Evolutionary conservation across 1,140 invertebrate species (phyloP).

Genomic region (Tribolium madens): DNA sequence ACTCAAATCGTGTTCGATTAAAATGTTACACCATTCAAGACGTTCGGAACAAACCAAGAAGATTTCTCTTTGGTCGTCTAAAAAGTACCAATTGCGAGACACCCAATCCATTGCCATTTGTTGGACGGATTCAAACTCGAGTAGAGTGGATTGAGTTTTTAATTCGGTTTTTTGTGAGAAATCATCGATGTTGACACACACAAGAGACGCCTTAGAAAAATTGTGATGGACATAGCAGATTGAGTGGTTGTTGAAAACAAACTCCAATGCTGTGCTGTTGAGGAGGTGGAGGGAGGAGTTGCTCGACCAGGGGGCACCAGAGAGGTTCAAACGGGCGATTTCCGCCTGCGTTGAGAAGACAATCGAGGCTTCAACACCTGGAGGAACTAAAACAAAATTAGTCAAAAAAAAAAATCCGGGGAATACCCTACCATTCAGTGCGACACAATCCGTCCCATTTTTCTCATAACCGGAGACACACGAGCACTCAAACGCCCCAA

Average conservation of each 20-base stretch:
- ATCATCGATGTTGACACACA: slow-evolving; percentile 74
- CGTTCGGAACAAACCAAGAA: slow-evolving; percentile 78
- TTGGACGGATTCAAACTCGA: slow-evolving; percentile 72
- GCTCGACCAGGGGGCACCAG: slow-evolving; percentile 67
- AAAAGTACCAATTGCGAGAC: slow-evolving; percentile 86
- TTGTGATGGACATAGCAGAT: slow-evolving; percentile 78
- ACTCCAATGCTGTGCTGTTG: slow-evolving; percentile 68
- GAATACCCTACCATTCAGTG: slow-evolving; percentile 83
- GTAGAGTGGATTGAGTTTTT: slow-evolving; percentile 70
- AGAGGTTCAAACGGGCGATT: slow-evolving; percentile 69
- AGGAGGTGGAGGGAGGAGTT: slow-evolving; percentile 64
- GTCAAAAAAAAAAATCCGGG: neutral
- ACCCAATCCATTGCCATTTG: slow-evolving; percentile 89
- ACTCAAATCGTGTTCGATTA: slow-evolving; percentile 77
- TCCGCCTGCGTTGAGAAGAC: slow-evolving; percentile 70
- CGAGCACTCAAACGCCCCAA: slow-evolving; percentile 79
- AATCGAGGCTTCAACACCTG: slow-evolving; percentile 67
- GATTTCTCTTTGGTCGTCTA: slow-evolving; percentile 80
- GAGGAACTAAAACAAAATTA: slow-evolving; percentile 66
- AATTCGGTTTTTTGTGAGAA: slow-evolving; percentile 71
- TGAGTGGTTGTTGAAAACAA: slow-evolving; percentile 72
- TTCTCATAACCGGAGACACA: slow-evolving; percentile 81
- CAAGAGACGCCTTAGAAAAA: slow-evolving; percentile 67
- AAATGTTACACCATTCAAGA: slow-evolving; percentile 74
- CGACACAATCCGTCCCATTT: slow-evolving; percentile 70